Conservation (phyloP, 2,888 invertebrate species). For the Drosophila demipolita region DNA sequence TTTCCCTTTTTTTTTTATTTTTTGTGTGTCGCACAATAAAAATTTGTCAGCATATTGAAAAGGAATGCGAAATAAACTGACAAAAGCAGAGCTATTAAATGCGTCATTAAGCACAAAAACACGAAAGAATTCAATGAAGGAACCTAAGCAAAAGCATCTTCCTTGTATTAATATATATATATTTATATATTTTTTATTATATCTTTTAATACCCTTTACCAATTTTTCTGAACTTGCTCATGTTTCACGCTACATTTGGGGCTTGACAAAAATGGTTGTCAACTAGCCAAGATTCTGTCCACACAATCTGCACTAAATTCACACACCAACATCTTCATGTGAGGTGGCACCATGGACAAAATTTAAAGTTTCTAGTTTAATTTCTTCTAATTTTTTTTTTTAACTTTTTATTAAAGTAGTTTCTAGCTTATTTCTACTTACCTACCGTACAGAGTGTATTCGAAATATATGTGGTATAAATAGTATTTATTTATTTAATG, state of each 20-base stretch:
- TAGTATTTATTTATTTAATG: background rate
- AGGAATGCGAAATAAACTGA: constrained; percentile 50
- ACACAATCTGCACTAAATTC: constrained; percentile 13
- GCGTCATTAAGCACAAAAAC: constrained; percentile 68
- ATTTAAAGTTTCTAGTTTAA: background rate
- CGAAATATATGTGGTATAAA: background rate
- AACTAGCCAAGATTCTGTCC: constrained; percentile 37
- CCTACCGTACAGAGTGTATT: background rate
- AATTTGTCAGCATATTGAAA: constrained; percentile 56
- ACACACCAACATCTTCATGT: background rate
- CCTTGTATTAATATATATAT: background rate
- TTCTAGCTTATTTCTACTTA: background rate
- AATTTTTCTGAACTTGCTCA: constrained; percentile 26
- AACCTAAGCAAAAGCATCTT: constrained; percentile 4
- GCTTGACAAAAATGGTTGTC: constrained; percentile 55
- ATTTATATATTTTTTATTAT: constrained; percentile 1
- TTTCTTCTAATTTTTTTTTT: background rate
- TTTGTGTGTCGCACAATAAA: constrained; percentile 23
- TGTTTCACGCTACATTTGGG: constrained; percentile 66
- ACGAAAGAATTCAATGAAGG: constrained; percentile 33
- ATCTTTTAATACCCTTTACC: constrained; percentile 2
- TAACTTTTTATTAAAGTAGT: too few species aligned
- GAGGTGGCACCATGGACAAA: constrained; percentile 4
- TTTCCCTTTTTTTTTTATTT: constrained; percentile 1
- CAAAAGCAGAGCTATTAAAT: constrained; percentile 71